A percentile compares a stretch with the other conserved stretches of the same genome.
These are phyloP conservation scores for Pandemis corylana DNA, from an alignment of 2,888 invertebrate genomes.

Conservation along the genomic window DNA sequence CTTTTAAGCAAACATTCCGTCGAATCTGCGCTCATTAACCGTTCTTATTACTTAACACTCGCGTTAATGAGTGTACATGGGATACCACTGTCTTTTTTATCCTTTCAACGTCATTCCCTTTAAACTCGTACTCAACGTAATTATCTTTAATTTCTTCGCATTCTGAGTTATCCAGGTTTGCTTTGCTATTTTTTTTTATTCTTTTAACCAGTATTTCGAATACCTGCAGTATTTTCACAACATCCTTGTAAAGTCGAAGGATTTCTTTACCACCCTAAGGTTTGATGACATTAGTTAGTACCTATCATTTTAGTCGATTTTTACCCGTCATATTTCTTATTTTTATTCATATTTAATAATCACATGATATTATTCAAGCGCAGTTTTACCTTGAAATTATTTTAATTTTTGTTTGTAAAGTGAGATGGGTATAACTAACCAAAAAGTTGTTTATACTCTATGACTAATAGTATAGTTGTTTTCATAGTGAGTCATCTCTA, in stretches of 20 bases:
- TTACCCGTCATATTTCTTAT: too few relatives aligned
- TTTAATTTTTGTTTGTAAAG: too few relatives aligned
- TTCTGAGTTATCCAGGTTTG: constrained; percentile 33
- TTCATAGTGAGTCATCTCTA: too few relatives aligned
- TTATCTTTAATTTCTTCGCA: constrained; percentile 35
- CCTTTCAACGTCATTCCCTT: constrained; percentile 15
- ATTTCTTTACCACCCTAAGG: too few relatives aligned
- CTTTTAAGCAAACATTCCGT: not conserved
- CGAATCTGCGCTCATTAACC: constrained; percentile 9
- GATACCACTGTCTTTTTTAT: constrained; percentile 19
- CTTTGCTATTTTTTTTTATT: constrained; percentile 34
- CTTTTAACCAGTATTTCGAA: constrained; percentile 19
- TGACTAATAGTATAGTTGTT: too few relatives aligned
- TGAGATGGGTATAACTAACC: too few relatives aligned
- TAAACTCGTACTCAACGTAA: constrained; percentile 34
- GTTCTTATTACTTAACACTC: constrained; percentile 23
- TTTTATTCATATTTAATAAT: too few relatives aligned
- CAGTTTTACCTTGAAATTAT: too few relatives aligned
- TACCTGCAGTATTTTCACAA: constrained; percentile 12
- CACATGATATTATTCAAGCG: too few relatives aligned
- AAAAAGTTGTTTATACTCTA: too few relatives aligned
- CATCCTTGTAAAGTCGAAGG: not conserved
- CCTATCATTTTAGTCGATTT: too few relatives aligned
- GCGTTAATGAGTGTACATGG: constrained; percentile 15
- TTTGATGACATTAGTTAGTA: too few relatives aligned